Evolutionary conservation across 2,113 vertebrate species (phyloP).

Genomic region (Daphoenositta chrysoptera): DNA sequence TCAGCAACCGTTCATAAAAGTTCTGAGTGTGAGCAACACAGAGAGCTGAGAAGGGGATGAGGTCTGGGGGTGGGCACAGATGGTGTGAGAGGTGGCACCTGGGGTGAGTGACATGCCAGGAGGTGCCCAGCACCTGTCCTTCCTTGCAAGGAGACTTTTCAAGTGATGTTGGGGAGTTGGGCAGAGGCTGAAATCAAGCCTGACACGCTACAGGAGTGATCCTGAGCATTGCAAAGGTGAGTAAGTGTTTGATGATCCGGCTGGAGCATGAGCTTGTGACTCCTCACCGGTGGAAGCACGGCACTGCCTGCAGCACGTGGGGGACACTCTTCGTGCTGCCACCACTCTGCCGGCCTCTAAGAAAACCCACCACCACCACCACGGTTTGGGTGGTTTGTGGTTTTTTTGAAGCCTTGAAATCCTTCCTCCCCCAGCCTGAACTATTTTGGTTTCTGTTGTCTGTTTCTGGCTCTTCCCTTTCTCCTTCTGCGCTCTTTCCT

Average conservation of each 20-base stretch:
- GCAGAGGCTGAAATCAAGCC: background rate
- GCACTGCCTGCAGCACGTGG: background rate
- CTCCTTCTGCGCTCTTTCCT: conserved; percentile 44
- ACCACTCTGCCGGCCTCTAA: background rate
- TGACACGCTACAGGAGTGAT: background rate
- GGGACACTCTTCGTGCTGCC: background rate
- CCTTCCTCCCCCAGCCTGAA: conserved; percentile 56
- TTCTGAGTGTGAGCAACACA: background rate
- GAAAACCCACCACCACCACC: background rate
- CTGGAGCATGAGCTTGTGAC: background rate
- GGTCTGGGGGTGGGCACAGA: background rate
- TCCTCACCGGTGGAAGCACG: background rate
- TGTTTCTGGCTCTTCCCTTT: conserved; percentile 59
- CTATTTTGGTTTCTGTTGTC: conserved; percentile 51
- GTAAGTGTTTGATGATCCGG: background rate
- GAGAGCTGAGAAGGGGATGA: background rate
- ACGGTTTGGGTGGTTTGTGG: background rate
- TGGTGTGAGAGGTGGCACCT: background rate
- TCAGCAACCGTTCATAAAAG: background rate
- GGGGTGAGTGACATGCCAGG: no score
- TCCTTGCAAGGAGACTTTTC: background rate
- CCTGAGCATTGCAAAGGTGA: background rate
- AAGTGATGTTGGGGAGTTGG: background rate
- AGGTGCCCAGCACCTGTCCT: background rate
- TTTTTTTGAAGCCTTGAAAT: conserved; percentile 1